Base-by-base conservation (phyloP, 2,113 vertebrate genomes). In the Oenanthe melanoleuca region DNA sequence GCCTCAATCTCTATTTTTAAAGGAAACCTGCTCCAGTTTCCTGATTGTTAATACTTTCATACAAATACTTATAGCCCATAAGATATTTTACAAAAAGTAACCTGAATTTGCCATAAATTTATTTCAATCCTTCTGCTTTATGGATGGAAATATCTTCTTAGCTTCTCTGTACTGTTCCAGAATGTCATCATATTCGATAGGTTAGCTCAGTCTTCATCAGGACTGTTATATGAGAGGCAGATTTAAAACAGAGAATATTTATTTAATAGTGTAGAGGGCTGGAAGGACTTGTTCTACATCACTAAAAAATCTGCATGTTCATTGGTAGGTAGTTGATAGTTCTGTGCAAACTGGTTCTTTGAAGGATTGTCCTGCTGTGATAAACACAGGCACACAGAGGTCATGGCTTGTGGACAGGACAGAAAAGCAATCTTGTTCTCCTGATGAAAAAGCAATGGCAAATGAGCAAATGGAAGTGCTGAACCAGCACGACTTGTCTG, bases 381-480 rank as follows among this genome's bases (percentile, higher is more conserved):
- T 22, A 80, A 94, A 74, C 45, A 64, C 23, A 72, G 49, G 24
- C 50, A 77, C 10, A 38, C 11, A 84, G 83, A 64, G 69, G 83
- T 64, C 61, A 81, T 0, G 5, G 49, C 56, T 67, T 86, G 31
- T 29, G 34, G 61, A 86, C 65, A 80, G 73, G 45, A 60, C 49
- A 72, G 45, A 79, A 89, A 17, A 89, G n/a, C 1, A 5, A 55
- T 83, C 72, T 89, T 79, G 28, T 19, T 74, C 69, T 78, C 40
- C 67, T 5, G 7, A 72, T 75, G 69, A 79, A 89, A 92, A 84
- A 91, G 45, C 37, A 49, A 37, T 65, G 64, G 65, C 77, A 97
- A 92, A 92, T 38, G 86, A 92, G 31, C 56, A 84, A 94, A 60
- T 81, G 69, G 72, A 94, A 79, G 28, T 89, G 83, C 89, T 96